These are phyloP conservation scores for Pachycephala philippinensis DNA, from an alignment of 2,113 vertebrate genomes.

Conservation along the genomic window DNA sequence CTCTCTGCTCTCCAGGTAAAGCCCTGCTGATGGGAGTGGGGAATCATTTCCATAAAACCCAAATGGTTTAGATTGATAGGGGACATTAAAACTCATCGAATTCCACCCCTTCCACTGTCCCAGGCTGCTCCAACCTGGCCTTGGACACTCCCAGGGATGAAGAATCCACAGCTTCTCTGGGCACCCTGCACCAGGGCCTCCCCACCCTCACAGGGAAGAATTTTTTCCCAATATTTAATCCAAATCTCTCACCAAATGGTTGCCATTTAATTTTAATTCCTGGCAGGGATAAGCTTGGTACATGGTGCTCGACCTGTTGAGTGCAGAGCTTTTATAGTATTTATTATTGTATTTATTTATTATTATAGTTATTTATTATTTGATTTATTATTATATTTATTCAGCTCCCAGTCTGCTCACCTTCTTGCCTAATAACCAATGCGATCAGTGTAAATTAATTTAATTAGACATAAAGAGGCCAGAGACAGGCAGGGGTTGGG, in stretches of 20 bases:
- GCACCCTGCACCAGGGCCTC: neutral
- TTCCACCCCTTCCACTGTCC: neutral
- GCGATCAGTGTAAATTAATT: neutral
- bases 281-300: neutral
- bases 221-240: neutral
- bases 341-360: neutral
- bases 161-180: neutral
- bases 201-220: neutral
- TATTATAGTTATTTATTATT: neutral
- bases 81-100: neutral
- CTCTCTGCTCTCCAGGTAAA: accelerated
- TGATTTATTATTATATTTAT: neutral
- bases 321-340: neutral
- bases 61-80: neutral
- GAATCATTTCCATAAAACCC: neutral
- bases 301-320: neutral
- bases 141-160: neutral
- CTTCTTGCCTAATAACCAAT: neutral
- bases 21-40: accelerated
- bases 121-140: neutral
- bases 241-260: neutral
- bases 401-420: neutral
- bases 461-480: neutral
- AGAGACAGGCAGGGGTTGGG: too few species aligned
- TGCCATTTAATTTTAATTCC: neutral